Percentiles rank a stretch among this genome's conserved stretches.
These are phyloP conservation scores for Euspilapteryx auroguttella DNA, from an alignment of 2,888 invertebrate genomes.

Conservation along the genomic window DNA sequence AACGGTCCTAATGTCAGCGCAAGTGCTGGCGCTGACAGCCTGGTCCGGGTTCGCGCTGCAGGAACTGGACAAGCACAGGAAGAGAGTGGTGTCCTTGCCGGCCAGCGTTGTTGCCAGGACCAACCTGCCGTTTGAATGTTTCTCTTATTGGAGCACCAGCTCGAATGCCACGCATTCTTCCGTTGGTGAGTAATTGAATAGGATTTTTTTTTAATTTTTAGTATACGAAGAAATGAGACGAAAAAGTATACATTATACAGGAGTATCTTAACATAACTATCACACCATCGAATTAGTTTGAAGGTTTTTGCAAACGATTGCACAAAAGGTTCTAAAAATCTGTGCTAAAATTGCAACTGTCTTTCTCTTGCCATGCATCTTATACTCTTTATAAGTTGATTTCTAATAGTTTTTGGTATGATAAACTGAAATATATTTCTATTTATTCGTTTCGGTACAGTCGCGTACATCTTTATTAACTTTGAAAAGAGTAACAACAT, in stretches of 20 bases:
- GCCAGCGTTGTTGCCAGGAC: constrained; percentile 23
- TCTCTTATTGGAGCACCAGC: constrained; percentile 40
- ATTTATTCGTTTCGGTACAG: neutral
- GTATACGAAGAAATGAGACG: neutral
- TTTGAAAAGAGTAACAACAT: neutral
- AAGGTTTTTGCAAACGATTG: no score
- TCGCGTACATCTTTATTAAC: neutral
- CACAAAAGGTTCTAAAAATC: no score
- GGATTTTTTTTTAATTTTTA: neutral
- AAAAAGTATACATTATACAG: no score
- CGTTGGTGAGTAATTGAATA: constrained; percentile 20
- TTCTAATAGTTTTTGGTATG: no score
- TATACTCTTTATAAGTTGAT: no score
- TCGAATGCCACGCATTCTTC: constrained; percentile 40
- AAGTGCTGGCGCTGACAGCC: constrained; percentile 27
- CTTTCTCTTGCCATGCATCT: no score
- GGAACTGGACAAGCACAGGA: constrained; percentile 26
- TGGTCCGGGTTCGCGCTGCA: constrained; percentile 46
- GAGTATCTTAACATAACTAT: no score
- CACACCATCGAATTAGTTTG: no score
- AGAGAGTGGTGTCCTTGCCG: constrained; percentile 35
- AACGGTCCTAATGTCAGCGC: constrained; percentile 28
- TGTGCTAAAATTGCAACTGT: no score
- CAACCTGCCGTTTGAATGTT: constrained; percentile 24
- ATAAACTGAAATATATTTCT: no score